Base-by-base conservation (phyloP, 2,113 vertebrate genomes). In the Acanthisitta chloris region DNA sequence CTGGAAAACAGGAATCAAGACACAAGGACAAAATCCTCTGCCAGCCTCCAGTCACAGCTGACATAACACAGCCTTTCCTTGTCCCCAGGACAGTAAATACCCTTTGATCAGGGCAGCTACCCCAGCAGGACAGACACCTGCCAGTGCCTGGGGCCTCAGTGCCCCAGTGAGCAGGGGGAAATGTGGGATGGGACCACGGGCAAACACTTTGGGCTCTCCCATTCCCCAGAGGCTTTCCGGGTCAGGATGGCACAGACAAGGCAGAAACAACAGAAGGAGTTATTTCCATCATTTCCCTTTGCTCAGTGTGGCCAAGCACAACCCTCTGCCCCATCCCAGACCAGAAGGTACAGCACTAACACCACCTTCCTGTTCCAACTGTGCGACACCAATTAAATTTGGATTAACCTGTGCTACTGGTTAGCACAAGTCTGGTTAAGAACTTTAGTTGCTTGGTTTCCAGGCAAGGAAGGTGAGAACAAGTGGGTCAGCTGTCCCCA, bases 211-310 rank as follows among this genome's bases (percentile, higher is more conserved):
- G 48, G 26, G 59, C 7, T 55, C 54, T 45, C 40, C 36, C 9
- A 1, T 18, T 62, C 69, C 69, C 26, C 0, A 0, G 33, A n/a
- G 72, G 14, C 28, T 71, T 65, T n/a, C 54, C 0, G 0, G 55
- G 26, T 70, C 17, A 25, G 65, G 57, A 49, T 9, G 15, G 34
- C 40, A 64, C 3, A 1, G 23, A 40, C 6, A 58, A 51, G 31
- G 26, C 16, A 58, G 55, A 40, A 58, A 12, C 5, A 54, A 18
- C 59, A 61, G 40, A 34, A 52, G 7, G 40, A 48, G 45, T 4
- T 43, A 4, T 31, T 87, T 34, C 21, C 36, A 51, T 33, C 58
- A 42, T 6, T 10, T 13, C 14, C 4, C 36, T 17, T 15, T 34
- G 13, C 51, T 70, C 3, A 1, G 24, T 3, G 51, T 1, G 6